phyloP scores from a whole-genome alignment of 2,113 vertebrate species.

The Prinia subflava region DNA sequence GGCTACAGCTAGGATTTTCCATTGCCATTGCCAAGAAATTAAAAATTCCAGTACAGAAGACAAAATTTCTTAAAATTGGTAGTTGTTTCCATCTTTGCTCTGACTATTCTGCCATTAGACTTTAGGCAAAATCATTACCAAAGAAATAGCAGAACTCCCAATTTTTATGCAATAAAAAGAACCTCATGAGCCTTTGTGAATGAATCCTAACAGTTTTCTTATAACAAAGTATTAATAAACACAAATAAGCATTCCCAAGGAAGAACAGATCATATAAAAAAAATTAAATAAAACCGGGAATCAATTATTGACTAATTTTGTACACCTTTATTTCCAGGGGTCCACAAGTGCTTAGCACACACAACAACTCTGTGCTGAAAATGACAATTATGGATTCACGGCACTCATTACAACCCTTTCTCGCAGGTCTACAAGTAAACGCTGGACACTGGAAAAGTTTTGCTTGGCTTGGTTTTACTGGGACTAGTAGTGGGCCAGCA shows the following conservation, averaged over 20 bases:
- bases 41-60: not conserved
- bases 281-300: not conserved
- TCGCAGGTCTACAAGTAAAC: not conserved
- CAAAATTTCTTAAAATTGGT: not conserved
- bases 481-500: not conserved
- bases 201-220: not conserved
- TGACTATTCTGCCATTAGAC: not conserved
- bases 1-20: not conserved
- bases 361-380: not conserved
- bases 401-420: not conserved
- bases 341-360: not conserved
- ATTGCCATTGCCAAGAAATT: not conserved
- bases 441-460: not conserved
- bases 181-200: not conserved
- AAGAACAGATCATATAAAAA: not conserved
- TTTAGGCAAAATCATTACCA: not conserved
- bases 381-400: not conserved
- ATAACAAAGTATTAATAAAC: not conserved
- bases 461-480: not conserved
- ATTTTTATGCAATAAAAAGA: not conserved
- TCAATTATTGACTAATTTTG: not conserved
- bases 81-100: not conserved
- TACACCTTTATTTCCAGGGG: not conserved
- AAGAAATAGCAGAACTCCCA: not conserved
- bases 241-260: not conserved